Conservation (phyloP, 2,113 vertebrate genomes). For the Toxostoma redivivum region DNA sequence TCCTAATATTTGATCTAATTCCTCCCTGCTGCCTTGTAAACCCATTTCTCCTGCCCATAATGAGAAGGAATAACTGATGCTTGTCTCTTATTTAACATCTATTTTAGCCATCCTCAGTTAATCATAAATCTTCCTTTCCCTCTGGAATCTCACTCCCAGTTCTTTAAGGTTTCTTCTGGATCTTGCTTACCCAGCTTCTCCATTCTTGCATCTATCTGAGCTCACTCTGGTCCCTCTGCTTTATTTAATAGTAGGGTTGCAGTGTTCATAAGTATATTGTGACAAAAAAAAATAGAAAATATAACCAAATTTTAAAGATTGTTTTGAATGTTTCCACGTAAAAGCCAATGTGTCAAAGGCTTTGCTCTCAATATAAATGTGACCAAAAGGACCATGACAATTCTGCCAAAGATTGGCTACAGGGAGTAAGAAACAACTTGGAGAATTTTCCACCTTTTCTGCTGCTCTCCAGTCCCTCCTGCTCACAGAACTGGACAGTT, state of each 20-base stretch:
- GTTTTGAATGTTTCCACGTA: not conserved
- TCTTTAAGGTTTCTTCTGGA: not conserved
- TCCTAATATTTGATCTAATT: not conserved
- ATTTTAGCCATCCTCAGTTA: not conserved
- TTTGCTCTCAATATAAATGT: not conserved
- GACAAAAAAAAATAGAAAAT: not conserved
- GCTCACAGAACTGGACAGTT: not conserved
- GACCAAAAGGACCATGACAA: not conserved
- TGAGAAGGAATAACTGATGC: not conserved
- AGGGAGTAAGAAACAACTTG: not conserved
- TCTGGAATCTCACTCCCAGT: not conserved
- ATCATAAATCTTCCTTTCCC: not conserved
- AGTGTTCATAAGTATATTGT: not conserved
- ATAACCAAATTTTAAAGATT: not conserved
- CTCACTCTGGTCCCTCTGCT: not conserved
- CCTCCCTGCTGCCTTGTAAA: constrained; percentile 19
- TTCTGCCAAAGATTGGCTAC: not conserved
- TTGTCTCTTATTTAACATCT: not conserved
- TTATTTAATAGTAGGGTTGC: not conserved
- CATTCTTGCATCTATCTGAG: not conserved
- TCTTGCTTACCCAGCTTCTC: not conserved
- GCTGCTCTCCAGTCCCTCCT: not conserved
- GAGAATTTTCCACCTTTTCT: not conserved
- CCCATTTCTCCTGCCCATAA: not conserved
- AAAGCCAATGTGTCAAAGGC: not conserved